Conservation (phyloP, 2,888 invertebrate species). For the Acanthopleura granulata region DNA sequence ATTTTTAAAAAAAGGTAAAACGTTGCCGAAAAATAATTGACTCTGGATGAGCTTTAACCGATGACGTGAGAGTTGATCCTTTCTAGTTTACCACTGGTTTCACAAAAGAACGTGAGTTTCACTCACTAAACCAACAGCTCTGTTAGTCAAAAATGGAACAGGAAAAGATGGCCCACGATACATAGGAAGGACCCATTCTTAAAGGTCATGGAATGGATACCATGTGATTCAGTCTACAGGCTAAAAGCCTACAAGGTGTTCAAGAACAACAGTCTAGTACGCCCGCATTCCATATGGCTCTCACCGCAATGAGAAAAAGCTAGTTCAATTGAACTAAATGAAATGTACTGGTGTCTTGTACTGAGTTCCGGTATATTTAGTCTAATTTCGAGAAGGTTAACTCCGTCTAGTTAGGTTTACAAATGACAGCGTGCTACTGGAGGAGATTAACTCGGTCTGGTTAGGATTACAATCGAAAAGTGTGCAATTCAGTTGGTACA, state of each 20-base stretch:
- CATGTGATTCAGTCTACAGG: neutral
- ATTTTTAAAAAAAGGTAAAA: neutral
- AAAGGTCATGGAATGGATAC: conserved; percentile 3
- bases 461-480: no score
- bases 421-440: no score
- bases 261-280: no score
- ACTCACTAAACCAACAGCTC: neutral
- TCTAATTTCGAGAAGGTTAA: no score
- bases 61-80: neutral
- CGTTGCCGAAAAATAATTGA: neutral
- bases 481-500: no score
- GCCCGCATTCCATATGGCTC: no score
- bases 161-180: neutral
- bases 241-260: neutral
- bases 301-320: no score
- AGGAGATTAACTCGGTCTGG: no score
- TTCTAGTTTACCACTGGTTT: neutral
- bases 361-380: no score
- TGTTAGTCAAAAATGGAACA: neutral
- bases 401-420: no score
- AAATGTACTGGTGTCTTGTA: no score
- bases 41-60: neutral
- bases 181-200: neutral
- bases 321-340: no score
- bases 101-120: neutral